A percentile compares a stretch with the other conserved stretches of the same genome.
phyloP scores from a whole-genome alignment of 1,140 invertebrate species.

The Globodera rostochiensis region DNA sequence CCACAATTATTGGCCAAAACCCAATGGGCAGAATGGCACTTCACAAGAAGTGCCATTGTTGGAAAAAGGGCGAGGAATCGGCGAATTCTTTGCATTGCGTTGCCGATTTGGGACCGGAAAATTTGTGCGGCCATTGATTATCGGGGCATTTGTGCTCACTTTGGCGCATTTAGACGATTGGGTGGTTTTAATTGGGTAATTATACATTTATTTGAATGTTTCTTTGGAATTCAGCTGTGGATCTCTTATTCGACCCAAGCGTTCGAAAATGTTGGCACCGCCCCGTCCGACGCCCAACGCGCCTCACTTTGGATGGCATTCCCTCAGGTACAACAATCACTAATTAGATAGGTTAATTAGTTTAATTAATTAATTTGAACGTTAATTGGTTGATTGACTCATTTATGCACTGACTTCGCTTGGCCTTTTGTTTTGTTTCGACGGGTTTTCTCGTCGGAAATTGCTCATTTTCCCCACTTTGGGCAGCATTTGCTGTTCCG shows the following conservation, averaged over 20 bases:
- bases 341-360: not conserved
- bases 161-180: conserved; percentile 54
- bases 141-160: conserved; percentile 49
- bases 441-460: conserved; percentile 42
- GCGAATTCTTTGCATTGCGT: conserved; percentile 19
- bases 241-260: conserved; percentile 56
- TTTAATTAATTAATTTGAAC: not conserved
- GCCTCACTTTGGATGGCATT: conserved; percentile 47
- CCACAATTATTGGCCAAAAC: not conserved
- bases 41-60: not conserved
- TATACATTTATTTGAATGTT: conserved; percentile 11
- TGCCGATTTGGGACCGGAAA: conserved; percentile 40
- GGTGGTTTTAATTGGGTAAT: conserved; percentile 25
- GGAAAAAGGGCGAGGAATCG: not conserved
- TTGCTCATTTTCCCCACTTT: conserved; percentile 50
- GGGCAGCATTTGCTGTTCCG: conserved; percentile 37
- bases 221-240: conserved; percentile 45
- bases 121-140: conserved; percentile 45
- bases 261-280: conserved; percentile 48
- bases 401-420: conserved; percentile 40
- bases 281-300: conserved; percentile 28
- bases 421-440: conserved; percentile 49
- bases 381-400: not conserved
- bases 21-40: conserved; percentile 11
- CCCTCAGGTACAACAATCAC: conserved; percentile 30